These are phyloP conservation scores for Danaus melanippus DNA, from an alignment of 1,140 invertebrate genomes.

Conservation along the genomic window DNA sequence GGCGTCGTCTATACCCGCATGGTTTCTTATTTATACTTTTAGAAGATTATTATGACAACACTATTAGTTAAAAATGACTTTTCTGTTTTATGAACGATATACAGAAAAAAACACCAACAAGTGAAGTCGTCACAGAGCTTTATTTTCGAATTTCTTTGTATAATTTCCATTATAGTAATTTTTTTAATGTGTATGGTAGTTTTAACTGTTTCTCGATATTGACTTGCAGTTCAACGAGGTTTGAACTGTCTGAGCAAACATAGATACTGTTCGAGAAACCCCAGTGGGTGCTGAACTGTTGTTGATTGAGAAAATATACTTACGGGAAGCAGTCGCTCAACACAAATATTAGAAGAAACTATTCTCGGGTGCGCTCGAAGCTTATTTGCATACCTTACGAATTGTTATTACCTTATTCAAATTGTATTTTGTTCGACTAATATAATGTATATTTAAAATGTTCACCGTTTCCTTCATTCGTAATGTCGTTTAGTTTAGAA, in stretches of 20 bases:
- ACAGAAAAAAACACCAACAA: too few relatives aligned
- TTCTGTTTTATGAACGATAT: background rate
- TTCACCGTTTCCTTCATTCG: conserved; percentile 25
- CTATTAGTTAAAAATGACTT: conserved; percentile 2
- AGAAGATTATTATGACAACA: conserved; percentile 23
- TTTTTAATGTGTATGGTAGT: too few relatives aligned
- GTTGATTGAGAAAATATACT: conserved; percentile 67
- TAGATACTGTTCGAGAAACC: conserved; percentile 29
- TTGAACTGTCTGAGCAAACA: conserved; percentile 41
- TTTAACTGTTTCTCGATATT: too few relatives aligned
- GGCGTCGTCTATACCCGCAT: conserved; percentile 37
- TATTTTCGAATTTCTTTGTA: too few relatives aligned
- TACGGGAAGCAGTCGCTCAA: conserved; percentile 58
- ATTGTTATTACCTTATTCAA: conserved; percentile 48
- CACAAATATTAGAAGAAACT: conserved; percentile 66
- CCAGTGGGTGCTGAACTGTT: conserved; percentile 52
- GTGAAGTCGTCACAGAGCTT: too few relatives aligned
- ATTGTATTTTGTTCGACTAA: too few relatives aligned
- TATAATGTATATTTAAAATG: conserved; percentile 1
- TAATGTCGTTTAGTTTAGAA: conserved; percentile 31
- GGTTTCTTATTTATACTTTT: conserved; percentile 54
- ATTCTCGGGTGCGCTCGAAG: conserved; percentile 50
- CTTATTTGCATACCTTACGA: conserved; percentile 47
- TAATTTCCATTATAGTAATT: too few relatives aligned
- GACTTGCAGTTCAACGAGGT: conserved; percentile 1